Base-by-base conservation (phyloP, 2,113 vertebrate species). In the Cinclus cinclus region DNA sequence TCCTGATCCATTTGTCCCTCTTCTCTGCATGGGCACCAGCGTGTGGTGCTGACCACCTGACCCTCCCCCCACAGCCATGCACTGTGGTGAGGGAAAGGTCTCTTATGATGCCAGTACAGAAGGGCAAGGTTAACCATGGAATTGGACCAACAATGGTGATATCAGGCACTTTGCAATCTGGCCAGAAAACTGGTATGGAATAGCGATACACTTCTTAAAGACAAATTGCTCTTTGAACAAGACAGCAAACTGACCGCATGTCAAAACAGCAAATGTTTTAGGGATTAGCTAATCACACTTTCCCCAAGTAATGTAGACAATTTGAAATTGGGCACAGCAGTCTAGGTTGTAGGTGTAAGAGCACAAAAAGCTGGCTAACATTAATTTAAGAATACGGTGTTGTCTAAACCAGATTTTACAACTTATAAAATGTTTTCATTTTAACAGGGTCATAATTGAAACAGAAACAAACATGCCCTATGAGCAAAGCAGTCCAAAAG, bases 361-460 rank as follows among this genome's bases (percentile, higher is more conserved):
- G 49, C 58, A 55, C 0, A 1, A 91, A 87, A 93, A 76, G 27
- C 44, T 76, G 18, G 17, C 31, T 63, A 83, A 76, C 0, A 0
- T 49, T 83, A 83, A 88, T 80, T 88, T 81, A 89, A 89, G 71
- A 76, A 65, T 0, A 3, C 1, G 0, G 16, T 74, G 46, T 49
- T 87, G 53, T 76, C 52, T 44, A 93, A 96, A 90, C 23, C 58
- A 94, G 74, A 71, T 33, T 87, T 94, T 76, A 46, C 65, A 91
- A 65, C 31, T 19, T 76, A 50, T 70, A 91, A 94, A 94, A 82
- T 58, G 6, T 79, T 91, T 87, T 53, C 37, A 42, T 85, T 94
- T 95, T 87, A 82, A 56, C 65, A 69, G 31, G 69, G 58, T 87
- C 55, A 37, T 70, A 76, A 87, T 4, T 85, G 78, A 84, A 95